Evolutionary conservation across 2,888 invertebrate genomes (phyloP).

Genomic region (Tipula vernalis): DNA sequence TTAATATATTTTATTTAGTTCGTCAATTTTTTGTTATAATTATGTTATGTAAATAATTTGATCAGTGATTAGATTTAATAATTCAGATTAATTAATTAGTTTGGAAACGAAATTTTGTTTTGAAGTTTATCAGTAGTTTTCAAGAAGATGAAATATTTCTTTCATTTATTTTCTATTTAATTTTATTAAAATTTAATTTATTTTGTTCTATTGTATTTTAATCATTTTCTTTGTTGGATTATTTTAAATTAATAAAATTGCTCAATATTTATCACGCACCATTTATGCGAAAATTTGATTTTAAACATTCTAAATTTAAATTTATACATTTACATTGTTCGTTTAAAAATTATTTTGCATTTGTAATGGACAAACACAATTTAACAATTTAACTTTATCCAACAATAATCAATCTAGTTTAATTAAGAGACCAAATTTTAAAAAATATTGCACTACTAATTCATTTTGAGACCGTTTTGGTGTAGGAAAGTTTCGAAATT

Average conservation of each 20-base stretch:
- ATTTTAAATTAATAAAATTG: not conserved
- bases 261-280: not conserved
- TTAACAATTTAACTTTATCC: not conserved
- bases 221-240: not conserved
- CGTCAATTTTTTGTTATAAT: not conserved
- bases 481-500: not conserved
- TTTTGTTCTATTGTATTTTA: not conserved
- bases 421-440: not conserved
- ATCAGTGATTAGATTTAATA: not conserved
- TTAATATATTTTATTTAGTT: not conserved
- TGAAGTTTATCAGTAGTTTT: not conserved
- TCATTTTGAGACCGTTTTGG: not conserved
- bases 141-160: not conserved
- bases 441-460: not conserved
- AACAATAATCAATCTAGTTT: not conserved
- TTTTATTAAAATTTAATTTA: not conserved
- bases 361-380: not conserved
- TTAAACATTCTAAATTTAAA: not conserved
- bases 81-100: not conserved
- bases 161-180: not conserved
- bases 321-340: not conserved
- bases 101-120: not conserved
- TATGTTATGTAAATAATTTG: not conserved
- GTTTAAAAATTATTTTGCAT: not conserved
- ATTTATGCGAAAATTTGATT: not conserved